A percentile compares a stretch with the other conserved stretches of the same genome.
Conservation (phyloP, 2,888 invertebrate genomes). For the Polylopha cassiicola region DNA sequence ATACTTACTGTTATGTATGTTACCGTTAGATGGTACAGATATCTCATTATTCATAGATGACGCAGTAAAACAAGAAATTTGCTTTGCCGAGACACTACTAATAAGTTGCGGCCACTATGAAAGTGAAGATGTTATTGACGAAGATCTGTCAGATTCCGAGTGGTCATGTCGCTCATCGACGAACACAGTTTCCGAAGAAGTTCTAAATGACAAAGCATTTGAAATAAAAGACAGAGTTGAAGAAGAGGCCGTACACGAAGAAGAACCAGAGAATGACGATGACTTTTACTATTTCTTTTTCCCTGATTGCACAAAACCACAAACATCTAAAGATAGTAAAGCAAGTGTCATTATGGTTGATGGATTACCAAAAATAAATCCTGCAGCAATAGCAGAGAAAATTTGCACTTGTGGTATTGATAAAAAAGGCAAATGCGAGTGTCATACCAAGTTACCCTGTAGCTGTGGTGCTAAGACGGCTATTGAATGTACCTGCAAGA, state of each 20-base stretch:
- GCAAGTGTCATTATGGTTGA: constrained; percentile 52
- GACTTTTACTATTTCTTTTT: constrained; percentile 68
- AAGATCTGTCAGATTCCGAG: constrained; percentile 57
- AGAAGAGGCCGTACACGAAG: constrained; percentile 31
- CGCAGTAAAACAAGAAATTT: constrained; percentile 61
- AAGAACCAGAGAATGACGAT: constrained; percentile 42
- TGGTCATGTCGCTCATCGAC: constrained; percentile 55
- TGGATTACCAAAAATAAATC: constrained; percentile 59
- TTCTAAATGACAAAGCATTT: constrained; percentile 32
- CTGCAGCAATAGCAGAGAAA: constrained; percentile 28
- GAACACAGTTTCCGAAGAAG: constrained; percentile 37
- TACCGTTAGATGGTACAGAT: too few species aligned
- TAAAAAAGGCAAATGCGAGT: constrained; percentile 50
- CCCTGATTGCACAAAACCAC: constrained; percentile 56
- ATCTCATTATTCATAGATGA: constrained; percentile 55
- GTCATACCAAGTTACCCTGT: constrained; percentile 51
- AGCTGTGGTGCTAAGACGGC: constrained; percentile 51
- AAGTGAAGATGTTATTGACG: constrained; percentile 41
- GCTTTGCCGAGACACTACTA: constrained; percentile 74
- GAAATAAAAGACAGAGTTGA: constrained; percentile 39
- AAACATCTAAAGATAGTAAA: constrained; percentile 40
- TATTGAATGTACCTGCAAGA: constrained; percentile 48
- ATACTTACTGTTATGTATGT: too few species aligned
- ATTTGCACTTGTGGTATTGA: constrained; percentile 47
- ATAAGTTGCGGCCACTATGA: constrained; percentile 70